phyloP scores from a whole-genome alignment of 2,888 invertebrate genomes.

The Eurois occulta region DNA sequence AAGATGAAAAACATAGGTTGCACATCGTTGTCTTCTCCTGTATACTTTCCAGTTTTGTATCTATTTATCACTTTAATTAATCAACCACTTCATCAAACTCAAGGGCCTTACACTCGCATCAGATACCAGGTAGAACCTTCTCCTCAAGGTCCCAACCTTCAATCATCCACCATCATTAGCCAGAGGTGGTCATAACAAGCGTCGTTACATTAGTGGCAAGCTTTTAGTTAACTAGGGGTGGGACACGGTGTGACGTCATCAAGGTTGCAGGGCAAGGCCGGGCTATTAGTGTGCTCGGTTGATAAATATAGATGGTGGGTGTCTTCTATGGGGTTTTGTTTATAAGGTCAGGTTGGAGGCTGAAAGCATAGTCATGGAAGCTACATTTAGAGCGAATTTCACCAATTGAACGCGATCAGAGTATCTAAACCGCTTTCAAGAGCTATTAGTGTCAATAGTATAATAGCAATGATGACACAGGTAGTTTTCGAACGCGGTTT shows the following conservation, averaged over 20 bases:
- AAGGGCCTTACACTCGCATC: slow-evolving; percentile 16
- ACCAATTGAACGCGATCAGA: too few relatives aligned
- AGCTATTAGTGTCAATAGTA: too few relatives aligned
- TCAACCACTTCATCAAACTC: slow-evolving; percentile 30
- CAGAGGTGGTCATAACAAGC: slow-evolving; percentile 53
- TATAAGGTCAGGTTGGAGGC: slow-evolving; percentile 26
- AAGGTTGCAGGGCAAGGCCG: slow-evolving; percentile 60
- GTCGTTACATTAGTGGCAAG: slow-evolving; percentile 60
- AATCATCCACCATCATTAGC: slow-evolving; percentile 59
- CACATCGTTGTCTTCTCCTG: too few relatives aligned
- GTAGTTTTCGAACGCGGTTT: too few relatives aligned
- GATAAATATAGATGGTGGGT: slow-evolving; percentile 58
- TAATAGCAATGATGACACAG: too few relatives aligned
- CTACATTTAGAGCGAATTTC: too few relatives aligned
- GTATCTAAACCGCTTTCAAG: too few relatives aligned
- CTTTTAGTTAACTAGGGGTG: slow-evolving; percentile 70
- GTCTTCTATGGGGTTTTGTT: slow-evolving; percentile 32
- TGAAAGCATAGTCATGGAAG: slow-evolving; percentile 2
- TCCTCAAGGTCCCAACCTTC: slow-evolving; percentile 56
- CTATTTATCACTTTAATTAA: background rate
- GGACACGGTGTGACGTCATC: slow-evolving; percentile 62
- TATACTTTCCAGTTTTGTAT: too few relatives aligned
- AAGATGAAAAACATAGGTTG: background rate
- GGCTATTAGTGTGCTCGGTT: slow-evolving; percentile 47
- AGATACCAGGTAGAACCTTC: slow-evolving; percentile 44